Evolutionary conservation across 2,888 invertebrate species (phyloP).

Genomic region (Aricia artaxerxes): DNA sequence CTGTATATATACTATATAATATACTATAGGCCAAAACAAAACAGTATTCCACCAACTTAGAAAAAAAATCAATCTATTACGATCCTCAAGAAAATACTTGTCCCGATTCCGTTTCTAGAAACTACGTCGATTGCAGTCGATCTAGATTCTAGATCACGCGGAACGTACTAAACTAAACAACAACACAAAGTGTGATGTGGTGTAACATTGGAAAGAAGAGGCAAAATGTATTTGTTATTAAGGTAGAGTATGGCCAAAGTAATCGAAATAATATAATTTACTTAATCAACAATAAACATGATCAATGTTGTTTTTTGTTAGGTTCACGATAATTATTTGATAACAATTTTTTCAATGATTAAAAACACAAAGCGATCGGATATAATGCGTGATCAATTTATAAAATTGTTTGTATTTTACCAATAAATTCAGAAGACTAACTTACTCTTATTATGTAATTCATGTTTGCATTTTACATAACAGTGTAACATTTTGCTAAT

Average conservation of each 20-base stretch:
- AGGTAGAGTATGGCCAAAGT: neutral
- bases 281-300: neutral
- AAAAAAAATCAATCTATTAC: neutral
- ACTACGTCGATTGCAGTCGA: constrained; percentile 16
- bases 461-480: constrained; percentile 21
- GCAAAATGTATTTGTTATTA: neutral
- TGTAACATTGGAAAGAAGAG: neutral
- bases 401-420: neutral
- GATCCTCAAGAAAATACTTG: constrained; percentile 2
- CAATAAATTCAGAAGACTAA: neutral
- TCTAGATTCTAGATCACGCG: constrained; percentile 61
- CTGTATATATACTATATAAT: neutral
- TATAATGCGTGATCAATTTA: neutral
- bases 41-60: neutral
- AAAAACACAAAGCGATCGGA: neutral
- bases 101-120: constrained; percentile 24
- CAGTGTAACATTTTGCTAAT: constrained; percentile 20
- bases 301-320: neutral
- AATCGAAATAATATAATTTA: constrained; percentile 4
- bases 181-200: constrained; percentile 45
- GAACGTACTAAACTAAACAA: constrained; percentile 68
- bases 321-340: neutral
- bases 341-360: neutral
- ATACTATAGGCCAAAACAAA: neutral
- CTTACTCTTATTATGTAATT: neutral